Conservation (phyloP, 2,113 vertebrate species). For the Lepus europaeus region DNA sequence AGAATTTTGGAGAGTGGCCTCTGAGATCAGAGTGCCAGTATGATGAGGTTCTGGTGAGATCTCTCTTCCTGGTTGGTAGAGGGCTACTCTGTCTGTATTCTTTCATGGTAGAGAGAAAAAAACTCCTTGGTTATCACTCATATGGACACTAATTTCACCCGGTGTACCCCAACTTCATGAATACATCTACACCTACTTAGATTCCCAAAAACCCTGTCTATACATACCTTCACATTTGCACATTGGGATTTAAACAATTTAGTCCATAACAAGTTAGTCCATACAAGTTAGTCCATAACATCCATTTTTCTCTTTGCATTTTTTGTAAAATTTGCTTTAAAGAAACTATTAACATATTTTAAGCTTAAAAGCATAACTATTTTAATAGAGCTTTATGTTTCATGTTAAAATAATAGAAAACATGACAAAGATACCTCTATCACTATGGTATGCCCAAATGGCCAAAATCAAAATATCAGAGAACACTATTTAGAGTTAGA, state of each 20-base stretch:
- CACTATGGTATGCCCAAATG: not conserved
- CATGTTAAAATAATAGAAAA: slow-evolving; percentile 42
- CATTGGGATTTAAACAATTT: not conserved
- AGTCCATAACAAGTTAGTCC: too few relatives aligned
- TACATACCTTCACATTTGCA: not conserved
- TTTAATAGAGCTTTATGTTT: slow-evolving; percentile 15
- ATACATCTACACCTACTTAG: not conserved
- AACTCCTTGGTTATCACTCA: not conserved
- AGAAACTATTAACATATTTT: not conserved
- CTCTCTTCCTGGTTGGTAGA: not conserved
- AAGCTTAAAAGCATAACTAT: not conserved
- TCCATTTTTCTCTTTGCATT: not conserved
- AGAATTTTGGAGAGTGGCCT: not conserved
- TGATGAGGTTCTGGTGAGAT: not conserved
- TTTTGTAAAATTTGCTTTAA: slow-evolving; percentile 5
- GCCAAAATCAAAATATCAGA: not conserved
- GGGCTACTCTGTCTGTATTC: not conserved
- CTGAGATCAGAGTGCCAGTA: not conserved
- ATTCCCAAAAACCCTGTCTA: not conserved
- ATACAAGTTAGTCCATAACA: not conserved
- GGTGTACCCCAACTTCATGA: not conserved
- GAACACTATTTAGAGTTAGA: not conserved
- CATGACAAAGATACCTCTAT: not conserved
- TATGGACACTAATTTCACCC: not conserved
- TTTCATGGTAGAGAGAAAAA: not conserved